Conservation (phyloP, 2,888 invertebrate species). For the Drosophila pseudotalamancana region DNA sequence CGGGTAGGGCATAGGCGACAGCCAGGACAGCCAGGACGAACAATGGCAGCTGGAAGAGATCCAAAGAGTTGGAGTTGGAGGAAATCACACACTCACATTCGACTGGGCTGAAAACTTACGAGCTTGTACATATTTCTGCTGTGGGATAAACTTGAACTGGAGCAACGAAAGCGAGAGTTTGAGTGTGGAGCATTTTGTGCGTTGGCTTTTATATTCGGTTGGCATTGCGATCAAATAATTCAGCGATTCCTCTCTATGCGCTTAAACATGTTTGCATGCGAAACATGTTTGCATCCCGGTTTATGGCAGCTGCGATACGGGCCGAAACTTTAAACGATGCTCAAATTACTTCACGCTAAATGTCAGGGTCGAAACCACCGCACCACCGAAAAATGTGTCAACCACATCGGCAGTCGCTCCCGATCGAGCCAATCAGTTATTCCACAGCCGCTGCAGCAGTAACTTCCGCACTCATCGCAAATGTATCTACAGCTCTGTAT, state of each 20-base stretch:
- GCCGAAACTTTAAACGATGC: slow-evolving; percentile 49
- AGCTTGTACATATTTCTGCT: slow-evolving; percentile 73
- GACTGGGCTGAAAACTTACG: slow-evolving; percentile 63
- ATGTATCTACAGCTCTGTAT: neutral
- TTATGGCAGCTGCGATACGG: slow-evolving; percentile 60
- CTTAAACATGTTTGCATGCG: slow-evolving; percentile 81
- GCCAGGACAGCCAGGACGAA: slow-evolving; percentile 40
- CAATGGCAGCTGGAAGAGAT: slow-evolving; percentile 40
- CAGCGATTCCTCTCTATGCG: slow-evolving; percentile 14
- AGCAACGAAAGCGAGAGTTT: slow-evolving; percentile 62
- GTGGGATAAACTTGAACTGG: slow-evolving; percentile 6
- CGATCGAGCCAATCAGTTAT: slow-evolving; percentile 13
- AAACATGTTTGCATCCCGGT: slow-evolving; percentile 82
- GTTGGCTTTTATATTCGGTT: slow-evolving; percentile 74
- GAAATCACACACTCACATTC: neutral
- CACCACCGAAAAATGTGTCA: slow-evolving; percentile 62
- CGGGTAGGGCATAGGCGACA: slow-evolving; percentile 50
- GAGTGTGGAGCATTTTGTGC: slow-evolving; percentile 32
- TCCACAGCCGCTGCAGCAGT: slow-evolving; percentile 21
- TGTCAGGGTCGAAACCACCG: slow-evolving; percentile 78
- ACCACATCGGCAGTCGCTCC: slow-evolving; percentile 7
- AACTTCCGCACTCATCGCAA: slow-evolving; percentile 30
- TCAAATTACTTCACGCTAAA: slow-evolving; percentile 61
- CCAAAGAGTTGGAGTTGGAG: neutral
- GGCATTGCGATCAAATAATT: slow-evolving; percentile 38